Conservation (phyloP, 2,888 invertebrate genomes). For the Acanthoscelides obtectus region DNA sequence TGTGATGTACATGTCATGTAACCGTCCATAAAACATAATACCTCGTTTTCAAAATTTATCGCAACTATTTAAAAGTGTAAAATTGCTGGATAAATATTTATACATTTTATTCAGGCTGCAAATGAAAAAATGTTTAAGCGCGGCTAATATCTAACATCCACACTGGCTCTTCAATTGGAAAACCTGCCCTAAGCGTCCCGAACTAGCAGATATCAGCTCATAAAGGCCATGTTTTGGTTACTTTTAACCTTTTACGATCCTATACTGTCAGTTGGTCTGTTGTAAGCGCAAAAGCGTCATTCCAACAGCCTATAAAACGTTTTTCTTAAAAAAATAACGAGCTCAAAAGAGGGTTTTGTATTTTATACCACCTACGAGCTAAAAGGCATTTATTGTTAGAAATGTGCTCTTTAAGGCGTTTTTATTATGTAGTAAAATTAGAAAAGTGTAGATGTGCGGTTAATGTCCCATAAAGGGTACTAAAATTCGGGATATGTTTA, state of each 20-base stretch:
- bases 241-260: not conserved
- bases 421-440: not conserved
- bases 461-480: not conserved
- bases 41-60: too few relatives aligned
- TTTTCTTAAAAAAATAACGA: not conserved
- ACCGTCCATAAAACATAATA: too few relatives aligned
- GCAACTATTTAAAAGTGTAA: too few relatives aligned
- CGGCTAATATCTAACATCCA: too few relatives aligned
- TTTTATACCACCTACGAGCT: not conserved
- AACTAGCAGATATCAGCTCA: not conserved
- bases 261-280: not conserved
- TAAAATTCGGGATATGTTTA: not conserved
- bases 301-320: not conserved
- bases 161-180: too few relatives aligned
- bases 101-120: too few relatives aligned
- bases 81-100: too few relatives aligned
- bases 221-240: not conserved
- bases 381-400: not conserved
- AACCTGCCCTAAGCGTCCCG: not conserved
- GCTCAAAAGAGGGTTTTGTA: not conserved
- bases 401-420: not conserved
- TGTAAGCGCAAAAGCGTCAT: not conserved
- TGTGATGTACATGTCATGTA: too few relatives aligned
- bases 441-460: not conserved
- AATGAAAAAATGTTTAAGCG: too few relatives aligned